Conservation (phyloP, 2,113 vertebrate genomes). For the Asarcornis scutulata region DNA sequence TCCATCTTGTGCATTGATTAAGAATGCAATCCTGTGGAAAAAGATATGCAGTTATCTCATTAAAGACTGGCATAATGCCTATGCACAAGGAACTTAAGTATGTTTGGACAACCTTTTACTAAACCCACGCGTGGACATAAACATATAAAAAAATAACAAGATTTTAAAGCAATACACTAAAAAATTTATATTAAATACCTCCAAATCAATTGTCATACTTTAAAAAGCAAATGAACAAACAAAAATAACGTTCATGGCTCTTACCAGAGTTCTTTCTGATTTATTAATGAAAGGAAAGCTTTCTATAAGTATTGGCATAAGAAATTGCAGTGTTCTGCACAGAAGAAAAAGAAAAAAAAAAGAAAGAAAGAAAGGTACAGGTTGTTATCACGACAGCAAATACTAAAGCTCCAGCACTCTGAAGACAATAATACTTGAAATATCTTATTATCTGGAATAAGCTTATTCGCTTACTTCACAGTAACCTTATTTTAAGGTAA, state of each 20-base stretch:
- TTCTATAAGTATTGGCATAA: constrained; percentile 90
- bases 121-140: neutral
- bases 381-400: neutral
- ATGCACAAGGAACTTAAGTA: neutral
- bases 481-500: neutral
- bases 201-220: neutral
- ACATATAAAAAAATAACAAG: neutral
- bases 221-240: neutral
- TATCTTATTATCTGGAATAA: neutral
- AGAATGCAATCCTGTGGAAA: constrained; percentile 35
- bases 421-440: neutral
- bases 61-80: constrained; percentile 6
- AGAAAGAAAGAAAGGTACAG: neutral
- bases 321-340: constrained; percentile 89
- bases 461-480: neutral
- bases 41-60: constrained; percentile 2
- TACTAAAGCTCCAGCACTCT: neutral
- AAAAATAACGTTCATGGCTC: constrained; percentile 7
- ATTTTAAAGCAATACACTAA: neutral
- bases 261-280: constrained; percentile 93
- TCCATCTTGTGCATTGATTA: constrained; percentile 3
- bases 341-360: neutral
- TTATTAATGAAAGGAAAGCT: constrained; percentile 94
- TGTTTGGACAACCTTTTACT: neutral
- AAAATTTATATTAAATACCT: neutral